A percentile compares a stretch with the other conserved stretches of the same genome.
phyloP scores from a whole-genome alignment of 2,113 vertebrate genomes.

The Beaufortia kweichowensis region DNA sequence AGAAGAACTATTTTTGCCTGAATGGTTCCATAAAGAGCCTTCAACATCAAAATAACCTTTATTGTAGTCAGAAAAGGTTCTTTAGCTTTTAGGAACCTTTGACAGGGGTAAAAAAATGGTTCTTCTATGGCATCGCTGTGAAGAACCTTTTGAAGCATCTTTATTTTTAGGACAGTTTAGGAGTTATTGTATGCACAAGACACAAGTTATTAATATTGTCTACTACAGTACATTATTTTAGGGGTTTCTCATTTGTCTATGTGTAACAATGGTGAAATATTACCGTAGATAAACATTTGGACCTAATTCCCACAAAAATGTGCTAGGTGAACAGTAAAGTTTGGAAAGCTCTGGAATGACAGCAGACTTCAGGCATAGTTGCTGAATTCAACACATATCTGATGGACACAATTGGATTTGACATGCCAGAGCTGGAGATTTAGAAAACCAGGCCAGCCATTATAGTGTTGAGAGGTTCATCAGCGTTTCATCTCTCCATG shows the following conservation, averaged over 20 bases:
- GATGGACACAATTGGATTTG: slow-evolving; percentile 63
- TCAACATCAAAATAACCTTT: too few relatives aligned
- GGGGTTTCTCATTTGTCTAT: neutral
- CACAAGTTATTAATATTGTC: too few relatives aligned
- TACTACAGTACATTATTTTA: neutral
- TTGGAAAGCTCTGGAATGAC: slow-evolving; percentile 28
- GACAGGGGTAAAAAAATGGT: too few relatives aligned
- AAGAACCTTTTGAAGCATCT: too few relatives aligned
- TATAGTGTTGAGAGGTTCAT: slow-evolving; percentile 44
- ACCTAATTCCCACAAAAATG: neutral
- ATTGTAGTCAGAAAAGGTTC: too few relatives aligned
- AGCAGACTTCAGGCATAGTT: slow-evolving; percentile 49
- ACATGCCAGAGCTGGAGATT: slow-evolving; percentile 45
- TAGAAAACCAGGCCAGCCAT: slow-evolving; percentile 47
- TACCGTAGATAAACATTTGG: neutral
- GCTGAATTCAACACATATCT: slow-evolving; percentile 67
- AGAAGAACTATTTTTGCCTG: too few relatives aligned
- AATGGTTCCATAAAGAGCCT: too few relatives aligned
- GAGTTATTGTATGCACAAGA: too few relatives aligned
- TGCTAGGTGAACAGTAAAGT: slow-evolving; percentile 17
- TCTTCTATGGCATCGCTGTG: too few relatives aligned
- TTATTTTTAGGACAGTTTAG: too few relatives aligned
- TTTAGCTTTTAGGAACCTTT: too few relatives aligned
- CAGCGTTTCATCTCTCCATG: slow-evolving; percentile 30
- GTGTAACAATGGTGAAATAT: neutral